phyloP scores from a whole-genome alignment of 2,888 invertebrate species.

The Lamellibrachia satsuma region DNA sequence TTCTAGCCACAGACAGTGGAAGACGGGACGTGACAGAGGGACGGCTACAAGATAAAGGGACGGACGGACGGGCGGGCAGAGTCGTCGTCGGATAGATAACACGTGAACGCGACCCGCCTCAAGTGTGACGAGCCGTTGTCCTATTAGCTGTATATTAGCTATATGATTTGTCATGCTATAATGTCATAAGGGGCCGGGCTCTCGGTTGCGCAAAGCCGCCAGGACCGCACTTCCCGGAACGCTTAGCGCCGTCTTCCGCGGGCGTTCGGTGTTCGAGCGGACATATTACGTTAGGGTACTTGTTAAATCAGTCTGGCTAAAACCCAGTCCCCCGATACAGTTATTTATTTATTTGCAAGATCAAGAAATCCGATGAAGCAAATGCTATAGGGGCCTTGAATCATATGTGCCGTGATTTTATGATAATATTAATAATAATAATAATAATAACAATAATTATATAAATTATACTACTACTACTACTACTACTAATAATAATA shows the following conservation, averaged over 20 bases:
- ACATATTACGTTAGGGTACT: neutral
- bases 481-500: no score
- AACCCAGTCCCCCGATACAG: neutral
- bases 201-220: neutral
- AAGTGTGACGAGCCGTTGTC: neutral
- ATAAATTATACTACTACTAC: no score
- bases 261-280: neutral
- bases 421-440: no score
- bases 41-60: no score
- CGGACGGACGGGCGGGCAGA: neutral
- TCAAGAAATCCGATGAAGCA: neutral
- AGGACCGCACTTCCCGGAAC: neutral
- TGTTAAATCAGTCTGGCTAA: neutral
- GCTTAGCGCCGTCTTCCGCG: neutral
- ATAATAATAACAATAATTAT: no score
- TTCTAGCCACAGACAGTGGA: no score
- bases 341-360: no score
- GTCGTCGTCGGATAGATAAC: neutral
- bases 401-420: no score
- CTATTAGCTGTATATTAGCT: neutral
- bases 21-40: no score
- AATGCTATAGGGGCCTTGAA: neutral
- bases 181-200: neutral
- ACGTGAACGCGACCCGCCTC: neutral
- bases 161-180: neutral